phyloP scores from a whole-genome alignment of 2,113 vertebrate genomes.

The Choloepus hoffmanni region DNA sequence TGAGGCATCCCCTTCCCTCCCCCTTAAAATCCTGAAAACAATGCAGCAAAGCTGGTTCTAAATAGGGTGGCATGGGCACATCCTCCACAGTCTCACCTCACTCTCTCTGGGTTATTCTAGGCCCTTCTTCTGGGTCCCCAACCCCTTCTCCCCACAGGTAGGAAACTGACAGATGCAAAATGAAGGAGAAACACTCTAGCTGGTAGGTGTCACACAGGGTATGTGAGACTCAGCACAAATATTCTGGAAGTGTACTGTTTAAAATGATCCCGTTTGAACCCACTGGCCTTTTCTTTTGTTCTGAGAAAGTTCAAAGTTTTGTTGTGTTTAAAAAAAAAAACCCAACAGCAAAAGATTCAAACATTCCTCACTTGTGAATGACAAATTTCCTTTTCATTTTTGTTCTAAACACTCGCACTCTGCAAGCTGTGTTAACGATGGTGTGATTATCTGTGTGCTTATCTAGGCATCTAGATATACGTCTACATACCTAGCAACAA shows the following conservation, averaged over 20 bases:
- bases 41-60: not conserved
- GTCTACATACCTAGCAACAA: slow-evolving; percentile 54
- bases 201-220: slow-evolving; percentile 56
- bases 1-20: not conserved
- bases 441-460: slow-evolving; percentile 55
- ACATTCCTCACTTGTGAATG: slow-evolving; percentile 64
- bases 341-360: slow-evolving; percentile 48
- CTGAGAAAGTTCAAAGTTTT: slow-evolving; percentile 68
- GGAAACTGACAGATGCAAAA: slow-evolving; percentile 71
- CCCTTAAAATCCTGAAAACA: not conserved
- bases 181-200: slow-evolving; percentile 61
- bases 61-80: not conserved
- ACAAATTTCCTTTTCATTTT: slow-evolving; percentile 68
- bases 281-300: slow-evolving; percentile 56
- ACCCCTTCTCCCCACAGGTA: slow-evolving; percentile 53
- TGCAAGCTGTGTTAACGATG: slow-evolving; percentile 41
- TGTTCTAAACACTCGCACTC: slow-evolving; percentile 58
- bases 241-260: slow-evolving; percentile 57
- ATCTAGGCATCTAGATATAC: slow-evolving; percentile 55
- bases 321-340: not conserved
- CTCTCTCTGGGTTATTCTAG: slow-evolving; percentile 39
- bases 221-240: slow-evolving; percentile 61
- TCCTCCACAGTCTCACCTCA: not conserved
- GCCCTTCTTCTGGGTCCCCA: not conserved
- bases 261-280: slow-evolving; percentile 62